Evolutionary conservation across 2,113 vertebrate genomes (phyloP), one percentile per base, ranked within the genome.

Genomic region (Morone chrysops): DNA sequence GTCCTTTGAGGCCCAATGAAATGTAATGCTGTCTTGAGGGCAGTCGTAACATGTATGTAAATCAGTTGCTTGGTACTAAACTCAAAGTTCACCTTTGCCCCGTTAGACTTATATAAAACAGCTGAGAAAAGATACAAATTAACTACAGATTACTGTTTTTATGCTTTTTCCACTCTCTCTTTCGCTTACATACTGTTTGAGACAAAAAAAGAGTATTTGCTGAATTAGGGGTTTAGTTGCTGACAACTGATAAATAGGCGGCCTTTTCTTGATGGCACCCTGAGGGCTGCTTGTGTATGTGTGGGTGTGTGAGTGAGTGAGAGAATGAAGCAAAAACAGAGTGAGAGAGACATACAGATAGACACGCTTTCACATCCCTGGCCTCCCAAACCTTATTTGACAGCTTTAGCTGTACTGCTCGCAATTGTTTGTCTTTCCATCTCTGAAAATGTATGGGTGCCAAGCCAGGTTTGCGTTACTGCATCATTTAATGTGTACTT

Each of bases 201-300:
- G 81, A 90, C 86, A 70, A 83, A 93, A 87, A 72, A 50, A 82
- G 89, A 82, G 80, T 70, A 85, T 86, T 88, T 94, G 94, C 94
- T 94, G 94, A 94, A 93, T 93, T 90, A 91, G 81, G 53, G 75
- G 80, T 93, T 95, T 94, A 90, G 89, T 92, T 96, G 92, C 94
- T 95, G 95, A 95, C 90, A 92, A 84, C 87, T 94, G 94, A 96
- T 94, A 94, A 94, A 95, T 92, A 91, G 77, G 79, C 78, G 73
- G 90, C 78, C 87, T 92, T 92, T 91, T 89, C 86, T 87, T 90
- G 92, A 95, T 87, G 93, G 91, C 93, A 90, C 92, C 94, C 92
- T 38, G 89, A 92, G 93, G 92, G 91, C 82, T 89, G 81, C 60
- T 71, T 71, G 60, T 82, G 82, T 81, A 66, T 50, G 48, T 47